These are phyloP conservation scores for Phortica variegata DNA, from an alignment of 1,140 invertebrate species.

Conservation along the genomic window DNA sequence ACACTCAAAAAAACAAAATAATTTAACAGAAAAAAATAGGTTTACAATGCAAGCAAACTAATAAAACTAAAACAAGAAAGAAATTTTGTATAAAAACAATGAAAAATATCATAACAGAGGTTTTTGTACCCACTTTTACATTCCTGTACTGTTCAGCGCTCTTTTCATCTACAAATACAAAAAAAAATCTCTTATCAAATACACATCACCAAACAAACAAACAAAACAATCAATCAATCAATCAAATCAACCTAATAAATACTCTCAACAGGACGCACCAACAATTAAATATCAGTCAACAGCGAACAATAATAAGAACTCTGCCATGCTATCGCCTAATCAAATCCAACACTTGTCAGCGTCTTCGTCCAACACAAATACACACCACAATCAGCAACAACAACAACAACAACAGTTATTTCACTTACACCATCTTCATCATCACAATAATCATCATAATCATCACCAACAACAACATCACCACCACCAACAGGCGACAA, in stretches of 20 bases:
- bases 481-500: slow-evolving; percentile 34
- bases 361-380: slow-evolving; percentile 28
- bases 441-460: slow-evolving; percentile 14
- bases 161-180: no score
- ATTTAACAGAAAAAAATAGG: no score
- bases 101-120: no score
- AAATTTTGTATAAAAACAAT: no score
- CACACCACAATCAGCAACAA: slow-evolving; percentile 40
- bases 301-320: slow-evolving; percentile 40
- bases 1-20: no score
- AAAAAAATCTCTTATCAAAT: not conserved
- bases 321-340: slow-evolving; percentile 49
- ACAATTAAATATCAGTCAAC: slow-evolving; percentile 40
- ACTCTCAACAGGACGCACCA: slow-evolving; percentile 40
- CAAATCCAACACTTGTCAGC: slow-evolving; percentile 49
- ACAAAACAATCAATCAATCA: slow-evolving; percentile 2
- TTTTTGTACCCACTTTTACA: no score
- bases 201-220: not conserved
- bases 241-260: not conserved
- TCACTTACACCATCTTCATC: slow-evolving; percentile 31
- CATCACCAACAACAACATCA: slow-evolving; percentile 38
- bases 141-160: no score
- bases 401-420: no score
- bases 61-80: no score
- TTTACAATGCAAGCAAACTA: no score